Percentiles rank a stretch among this genome's conserved stretches.
phyloP scores from a whole-genome alignment of 2,888 invertebrate species.

The Stenodema calcarata region DNA sequence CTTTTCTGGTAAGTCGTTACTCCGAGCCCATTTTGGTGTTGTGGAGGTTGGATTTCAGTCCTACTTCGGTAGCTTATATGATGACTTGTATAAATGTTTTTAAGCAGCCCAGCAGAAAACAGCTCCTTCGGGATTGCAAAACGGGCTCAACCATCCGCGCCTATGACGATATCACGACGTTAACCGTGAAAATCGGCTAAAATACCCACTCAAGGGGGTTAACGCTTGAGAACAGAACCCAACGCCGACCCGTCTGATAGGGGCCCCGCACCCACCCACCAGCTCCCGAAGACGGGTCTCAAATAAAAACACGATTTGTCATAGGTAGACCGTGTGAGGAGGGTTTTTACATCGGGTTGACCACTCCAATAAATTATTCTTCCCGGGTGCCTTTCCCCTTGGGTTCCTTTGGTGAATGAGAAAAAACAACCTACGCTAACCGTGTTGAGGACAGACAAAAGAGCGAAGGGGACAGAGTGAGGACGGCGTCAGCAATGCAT shows the following conservation, averaged over 20 bases:
- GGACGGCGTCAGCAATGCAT: conserved; percentile 45
- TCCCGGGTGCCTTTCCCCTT: conserved; percentile 26
- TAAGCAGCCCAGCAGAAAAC: background rate
- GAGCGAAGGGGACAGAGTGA: conserved; percentile 15
- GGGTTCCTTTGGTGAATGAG: conserved; percentile 26
- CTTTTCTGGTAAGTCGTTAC: too few relatives aligned
- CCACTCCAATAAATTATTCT: conserved; percentile 45
- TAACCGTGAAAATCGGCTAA: background rate
- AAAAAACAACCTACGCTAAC: conserved; percentile 45
- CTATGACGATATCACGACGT: background rate
- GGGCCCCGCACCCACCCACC: conserved; percentile 32
- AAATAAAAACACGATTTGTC: conserved; percentile 46
- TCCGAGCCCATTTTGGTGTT: too few relatives aligned
- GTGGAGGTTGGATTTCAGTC: too few relatives aligned
- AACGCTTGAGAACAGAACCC: background rate
- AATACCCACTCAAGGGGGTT: background rate
- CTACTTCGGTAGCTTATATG: too few relatives aligned
- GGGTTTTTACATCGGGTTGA: conserved; percentile 42
- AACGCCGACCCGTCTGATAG: background rate
- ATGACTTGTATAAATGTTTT: too few relatives aligned
- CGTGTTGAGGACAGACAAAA: conserved; percentile 43
- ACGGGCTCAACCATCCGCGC: background rate
- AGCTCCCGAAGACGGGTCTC: conserved; percentile 23
- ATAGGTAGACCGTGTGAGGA: conserved; percentile 35
- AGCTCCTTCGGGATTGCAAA: background rate